Percentiles rank a stretch among this genome's conserved stretches.
Evolutionary conservation across 2,888 invertebrate species (phyloP).

Genomic region (Nomada ferruginata): DNA sequence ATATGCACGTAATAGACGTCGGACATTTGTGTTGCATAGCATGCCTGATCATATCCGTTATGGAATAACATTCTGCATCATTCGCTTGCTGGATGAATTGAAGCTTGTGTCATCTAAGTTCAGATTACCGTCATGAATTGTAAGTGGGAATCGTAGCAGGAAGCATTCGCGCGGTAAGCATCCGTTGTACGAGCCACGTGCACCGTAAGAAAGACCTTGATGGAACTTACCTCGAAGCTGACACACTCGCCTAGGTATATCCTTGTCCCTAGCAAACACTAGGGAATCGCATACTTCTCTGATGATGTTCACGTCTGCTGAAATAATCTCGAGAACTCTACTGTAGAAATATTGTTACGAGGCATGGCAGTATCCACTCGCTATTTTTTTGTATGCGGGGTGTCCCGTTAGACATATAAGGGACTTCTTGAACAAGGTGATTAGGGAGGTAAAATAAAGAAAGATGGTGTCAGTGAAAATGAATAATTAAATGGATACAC

Average conservation of each 20-base stretch:
- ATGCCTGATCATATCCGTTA: constrained; percentile 1
- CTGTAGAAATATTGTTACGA: background rate
- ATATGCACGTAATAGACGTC: background rate
- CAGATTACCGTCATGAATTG: constrained; percentile 38
- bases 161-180: constrained; percentile 38
- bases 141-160: constrained; percentile 26
- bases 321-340: background rate
- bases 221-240: constrained; percentile 31
- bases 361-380: background rate
- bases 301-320: background rate
- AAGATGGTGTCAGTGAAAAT: no score
- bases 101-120: constrained; percentile 27
- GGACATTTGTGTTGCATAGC: background rate
- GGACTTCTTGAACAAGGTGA: no score
- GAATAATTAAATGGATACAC: no score
- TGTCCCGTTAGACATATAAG: no score
- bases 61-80: constrained; percentile 16
- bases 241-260: background rate
- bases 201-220: constrained; percentile 34
- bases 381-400: background rate
- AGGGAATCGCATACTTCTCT: background rate
- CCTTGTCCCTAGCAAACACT: background rate
- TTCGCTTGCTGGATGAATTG: constrained; percentile 19
- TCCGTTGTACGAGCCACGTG: constrained; percentile 34
- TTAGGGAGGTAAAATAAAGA: no score